Evolutionary conservation across 2,113 vertebrate genomes (phyloP), one percentile per base, ranked within the genome.

Genomic region (Hyaena hyaena): DNA sequence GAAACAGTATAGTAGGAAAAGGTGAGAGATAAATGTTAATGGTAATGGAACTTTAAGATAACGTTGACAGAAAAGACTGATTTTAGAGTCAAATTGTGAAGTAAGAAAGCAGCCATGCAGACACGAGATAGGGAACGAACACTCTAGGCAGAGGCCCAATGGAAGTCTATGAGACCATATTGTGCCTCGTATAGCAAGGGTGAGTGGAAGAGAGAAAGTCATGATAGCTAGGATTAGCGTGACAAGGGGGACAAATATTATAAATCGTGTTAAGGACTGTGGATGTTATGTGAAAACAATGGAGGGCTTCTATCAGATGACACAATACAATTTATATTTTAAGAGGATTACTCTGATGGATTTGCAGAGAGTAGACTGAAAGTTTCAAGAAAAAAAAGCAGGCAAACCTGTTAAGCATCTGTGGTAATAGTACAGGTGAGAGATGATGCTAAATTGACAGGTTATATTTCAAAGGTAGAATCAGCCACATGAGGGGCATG

Each of bases 81-180:
- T 19, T 77, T 84, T 28, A 50, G 61, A 63, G 53, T 45, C 2
- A 76, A 96, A 24, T n/a, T 19, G 2, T 61, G 33, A 35, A 55
- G 26, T 15, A 39, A 66, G 79, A 28, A 63, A 16, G 21, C 6
- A 80, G 1, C 14, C 16, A 10, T 31, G 15, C 3, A 5, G 14
- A 21, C 45, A 7, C 7, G 19, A n/a, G 15, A 16, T 23, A 26
- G 14, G 11, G 31, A 17, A 8, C 28, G 24, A 33, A 14, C 24
- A 14, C 69, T 63, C 26, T 10, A 61, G 2, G 1, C 16, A 48
- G 28, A 61, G 5, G 10, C 28, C 11, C n/a, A 15, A 1, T 16
- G n/a, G n/a, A 48, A 66, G 50, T 43, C 7, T 24, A 0, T 50
- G 28, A n/a, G 53, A 11, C 1, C 12, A 1, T 17, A 17, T 3